phyloP scores from a whole-genome alignment of 2,888 invertebrate species.

The Vandiemenella viatica region DNA sequence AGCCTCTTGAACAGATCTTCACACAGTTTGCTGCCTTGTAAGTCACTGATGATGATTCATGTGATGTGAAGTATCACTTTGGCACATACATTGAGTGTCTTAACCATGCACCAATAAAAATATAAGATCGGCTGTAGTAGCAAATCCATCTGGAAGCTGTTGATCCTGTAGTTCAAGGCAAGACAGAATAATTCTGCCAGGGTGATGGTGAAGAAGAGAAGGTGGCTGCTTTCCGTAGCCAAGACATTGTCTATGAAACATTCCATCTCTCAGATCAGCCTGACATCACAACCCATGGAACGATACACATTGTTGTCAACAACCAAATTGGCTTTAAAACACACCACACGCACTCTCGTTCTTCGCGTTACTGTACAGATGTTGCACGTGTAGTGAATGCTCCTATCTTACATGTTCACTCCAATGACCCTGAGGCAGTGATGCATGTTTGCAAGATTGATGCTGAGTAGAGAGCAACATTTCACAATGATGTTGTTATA shows the following conservation, averaged over 20 bases:
- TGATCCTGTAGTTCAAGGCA: constrained; percentile 89
- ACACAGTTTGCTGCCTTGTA: constrained; percentile 87
- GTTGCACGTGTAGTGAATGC: constrained; percentile 86
- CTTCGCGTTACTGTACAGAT: constrained; percentile 88
- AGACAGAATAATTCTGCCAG: constrained; percentile 90
- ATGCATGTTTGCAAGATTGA: constrained; percentile 85
- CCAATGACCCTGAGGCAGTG: constrained; percentile 83
- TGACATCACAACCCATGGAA: constrained; percentile 87
- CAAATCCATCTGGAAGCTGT: constrained; percentile 91
- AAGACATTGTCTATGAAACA: constrained; percentile 91
- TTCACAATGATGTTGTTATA: constrained; percentile 87
- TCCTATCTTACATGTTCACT: constrained; percentile 88
- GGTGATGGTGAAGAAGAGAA: constrained; percentile 86
- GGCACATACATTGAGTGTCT: constrained; percentile 81
- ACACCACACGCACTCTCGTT: constrained; percentile 71
- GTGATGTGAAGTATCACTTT: constrained; percentile 84
- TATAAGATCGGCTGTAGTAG: constrained; percentile 73
- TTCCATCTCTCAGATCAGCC: constrained; percentile 90
- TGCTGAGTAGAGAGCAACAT: constrained; percentile 82
- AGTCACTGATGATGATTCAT: constrained; percentile 78
- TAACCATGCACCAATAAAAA: constrained; percentile 84
- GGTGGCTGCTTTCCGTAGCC: constrained; percentile 87
- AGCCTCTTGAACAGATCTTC: constrained; percentile 78
- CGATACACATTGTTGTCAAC: constrained; percentile 86
- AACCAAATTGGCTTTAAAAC: constrained; percentile 96